Percentiles rank a stretch among this genome's conserved stretches.
phyloP scores from a whole-genome alignment of 2,797 vertebrate species.

The Onychomys arenicola region DNA sequence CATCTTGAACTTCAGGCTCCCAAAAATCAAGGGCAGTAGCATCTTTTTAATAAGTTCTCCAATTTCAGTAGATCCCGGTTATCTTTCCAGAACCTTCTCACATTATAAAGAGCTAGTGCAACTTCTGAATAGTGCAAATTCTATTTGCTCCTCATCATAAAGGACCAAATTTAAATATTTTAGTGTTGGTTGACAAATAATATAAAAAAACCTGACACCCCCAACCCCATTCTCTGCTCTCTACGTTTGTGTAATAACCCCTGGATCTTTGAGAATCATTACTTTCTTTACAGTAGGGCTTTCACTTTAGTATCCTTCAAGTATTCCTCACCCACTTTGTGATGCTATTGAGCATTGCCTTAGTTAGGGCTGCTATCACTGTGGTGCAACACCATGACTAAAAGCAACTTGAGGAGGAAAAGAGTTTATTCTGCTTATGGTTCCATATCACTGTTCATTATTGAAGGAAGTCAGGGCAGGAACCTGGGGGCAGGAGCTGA shows the following conservation, averaged over 20 bases:
- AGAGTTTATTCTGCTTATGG: neutral
- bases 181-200: neutral
- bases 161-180: neutral
- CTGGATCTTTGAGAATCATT: neutral
- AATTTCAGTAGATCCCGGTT: neutral
- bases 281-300: neutral
- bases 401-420: neutral
- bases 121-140: neutral
- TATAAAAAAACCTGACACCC: neutral
- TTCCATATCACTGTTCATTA: neutral
- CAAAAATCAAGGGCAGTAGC: neutral
- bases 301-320: neutral
- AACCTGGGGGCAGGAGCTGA: neutral
- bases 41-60: neutral
- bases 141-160: neutral
- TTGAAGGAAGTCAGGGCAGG: neutral
- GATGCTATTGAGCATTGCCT: neutral
- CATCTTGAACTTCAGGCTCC: neutral
- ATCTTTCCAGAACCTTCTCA: neutral
- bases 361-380: neutral
- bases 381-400: neutral
- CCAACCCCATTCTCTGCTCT: neutral
- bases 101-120: neutral
- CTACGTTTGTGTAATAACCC: neutral
- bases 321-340: neutral